Evolutionary conservation across 2,888 invertebrate species (phyloP).

Genomic region (Spicauda simplicius): DNA sequence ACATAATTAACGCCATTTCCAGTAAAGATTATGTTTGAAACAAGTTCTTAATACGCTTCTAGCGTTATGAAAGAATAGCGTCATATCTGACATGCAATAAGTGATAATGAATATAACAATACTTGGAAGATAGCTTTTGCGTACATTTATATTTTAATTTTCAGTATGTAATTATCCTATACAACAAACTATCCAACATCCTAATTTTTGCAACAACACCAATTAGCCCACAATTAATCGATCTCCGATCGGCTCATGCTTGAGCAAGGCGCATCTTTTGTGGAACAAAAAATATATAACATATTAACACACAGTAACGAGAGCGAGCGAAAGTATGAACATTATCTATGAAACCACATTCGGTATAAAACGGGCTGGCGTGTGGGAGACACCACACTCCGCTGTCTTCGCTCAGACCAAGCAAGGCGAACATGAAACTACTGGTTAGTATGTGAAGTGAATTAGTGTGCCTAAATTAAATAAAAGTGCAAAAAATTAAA

Average conservation of each 20-base stretch:
- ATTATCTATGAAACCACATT: conserved; percentile 62
- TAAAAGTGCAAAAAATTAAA: not conserved
- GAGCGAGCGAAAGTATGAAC: conserved; percentile 67
- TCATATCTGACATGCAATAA: no score
- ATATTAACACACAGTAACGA: conserved; percentile 37
- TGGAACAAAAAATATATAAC: conserved; percentile 35
- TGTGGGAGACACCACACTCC: conserved; percentile 66
- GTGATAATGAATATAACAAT: no score
- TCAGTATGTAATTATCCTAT: no score
- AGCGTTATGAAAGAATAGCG: no score
- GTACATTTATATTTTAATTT: no score
- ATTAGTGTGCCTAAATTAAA: conserved; percentile 28
- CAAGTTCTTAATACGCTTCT: no score
- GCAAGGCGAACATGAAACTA: conserved; percentile 81
- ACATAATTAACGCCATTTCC: no score
- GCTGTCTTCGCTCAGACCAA: conserved; percentile 76
- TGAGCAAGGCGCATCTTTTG: conserved; percentile 36
- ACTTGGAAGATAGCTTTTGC: no score
- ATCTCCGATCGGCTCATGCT: conserved; percentile 33
- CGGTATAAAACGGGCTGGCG: conserved; percentile 71
- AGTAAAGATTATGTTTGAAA: no score
- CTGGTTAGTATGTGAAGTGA: conserved; percentile 67
- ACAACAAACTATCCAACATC: no score
- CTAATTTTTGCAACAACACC: no score
- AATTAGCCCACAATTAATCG: conserved; percentile 25